A percentile compares a stretch with the other conserved stretches of the same genome.
phyloP scores from a whole-genome alignment of 2,113 vertebrate genomes.

The Alligator mississippiensis region DNA sequence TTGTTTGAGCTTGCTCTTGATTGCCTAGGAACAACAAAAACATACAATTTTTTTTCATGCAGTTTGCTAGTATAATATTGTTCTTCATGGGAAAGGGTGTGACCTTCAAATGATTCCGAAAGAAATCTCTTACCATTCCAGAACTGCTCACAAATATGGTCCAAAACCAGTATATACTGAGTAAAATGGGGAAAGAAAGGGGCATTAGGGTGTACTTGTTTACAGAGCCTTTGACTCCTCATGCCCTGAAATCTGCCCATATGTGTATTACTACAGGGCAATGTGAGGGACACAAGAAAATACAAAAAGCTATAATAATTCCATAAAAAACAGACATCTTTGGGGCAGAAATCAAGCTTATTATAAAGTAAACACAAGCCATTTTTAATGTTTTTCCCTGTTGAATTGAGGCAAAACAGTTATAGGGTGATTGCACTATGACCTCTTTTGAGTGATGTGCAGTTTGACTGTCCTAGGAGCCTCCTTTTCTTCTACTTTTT shows the following conservation, averaged over 20 bases:
- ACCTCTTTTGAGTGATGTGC: slow-evolving; percentile 90
- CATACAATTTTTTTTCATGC: neutral
- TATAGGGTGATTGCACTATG: slow-evolving; percentile 81
- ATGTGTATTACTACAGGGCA: neutral
- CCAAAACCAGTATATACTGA: neutral
- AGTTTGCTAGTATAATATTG: neutral
- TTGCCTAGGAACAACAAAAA: neutral
- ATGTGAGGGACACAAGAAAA: neutral
- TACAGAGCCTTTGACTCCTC: neutral
- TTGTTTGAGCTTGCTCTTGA: neutral
- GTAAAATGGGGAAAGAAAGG: neutral
- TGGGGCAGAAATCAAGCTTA: neutral
- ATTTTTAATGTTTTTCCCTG: slow-evolving; percentile 53
- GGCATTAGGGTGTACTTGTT: neutral
- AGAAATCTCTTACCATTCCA: slow-evolving; percentile 45
- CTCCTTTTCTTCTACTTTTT: slow-evolving; percentile 73
- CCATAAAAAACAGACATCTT: slow-evolving; percentile 8
- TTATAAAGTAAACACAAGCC: slow-evolving; percentile 66
- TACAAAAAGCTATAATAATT: neutral
- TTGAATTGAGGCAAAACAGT: slow-evolving; percentile 24
- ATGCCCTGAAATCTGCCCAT: neutral
- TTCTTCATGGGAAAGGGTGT: neutral
- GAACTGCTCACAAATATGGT: slow-evolving; percentile 31
- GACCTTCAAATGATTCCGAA: slow-evolving; percentile 17
- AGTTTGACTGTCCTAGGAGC: slow-evolving; percentile 69